Base-by-base conservation (phyloP, 2,888 invertebrate species). In the Rosalia funebris region DNA sequence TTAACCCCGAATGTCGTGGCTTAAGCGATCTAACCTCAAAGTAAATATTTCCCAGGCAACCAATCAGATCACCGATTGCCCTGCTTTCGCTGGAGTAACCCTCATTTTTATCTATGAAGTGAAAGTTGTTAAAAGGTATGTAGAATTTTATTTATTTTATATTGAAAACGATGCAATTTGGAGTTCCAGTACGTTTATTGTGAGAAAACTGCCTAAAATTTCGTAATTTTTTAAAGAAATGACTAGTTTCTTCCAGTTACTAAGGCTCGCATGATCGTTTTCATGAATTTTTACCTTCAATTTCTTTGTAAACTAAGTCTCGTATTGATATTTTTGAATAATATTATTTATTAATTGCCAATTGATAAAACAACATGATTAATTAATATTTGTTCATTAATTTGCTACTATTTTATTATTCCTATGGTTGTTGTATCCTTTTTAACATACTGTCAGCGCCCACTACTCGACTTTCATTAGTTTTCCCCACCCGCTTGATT, bases 101-200 rank as follows among this genome's bases (percentile, higher is more conserved):
- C 82, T 82, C 81, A 80, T 78, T 79, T 79, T 78, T 77, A 76
- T 79, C 78, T 78, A 78, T 79, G 79, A 79, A 78, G 81, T 81
- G 81, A 81, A 79, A 81, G 79, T 80, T 79, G 80, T 80, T 77
- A 72, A 76, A 79, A 81, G 81, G 82, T 82, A 82, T 77, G 82
- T 82, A 81, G 79, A 81, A 82, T 81, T 82, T 81, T 81, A 81
- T 81, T 78, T 80, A 81, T 81, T 81, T 82, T 81, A 81, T 77
- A 75, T 74, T 76, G 80, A 79, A 81, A 80, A 77, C 77, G 75
- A 76, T 75, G 75, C 74, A 77, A 77, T 77, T 73, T 73, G 76
- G 71, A 72, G 71, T 75, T 69, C 71, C 65, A 71, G 63, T 73
- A 70, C 61, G 69, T 72, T 71, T 72, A 62, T 64, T 63, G 68